Percentiles rank a stretch among this genome's conserved stretches.
Evolutionary conservation across 2,113 vertebrate species (phyloP).

Genomic region (Coracopsis vasa): DNA sequence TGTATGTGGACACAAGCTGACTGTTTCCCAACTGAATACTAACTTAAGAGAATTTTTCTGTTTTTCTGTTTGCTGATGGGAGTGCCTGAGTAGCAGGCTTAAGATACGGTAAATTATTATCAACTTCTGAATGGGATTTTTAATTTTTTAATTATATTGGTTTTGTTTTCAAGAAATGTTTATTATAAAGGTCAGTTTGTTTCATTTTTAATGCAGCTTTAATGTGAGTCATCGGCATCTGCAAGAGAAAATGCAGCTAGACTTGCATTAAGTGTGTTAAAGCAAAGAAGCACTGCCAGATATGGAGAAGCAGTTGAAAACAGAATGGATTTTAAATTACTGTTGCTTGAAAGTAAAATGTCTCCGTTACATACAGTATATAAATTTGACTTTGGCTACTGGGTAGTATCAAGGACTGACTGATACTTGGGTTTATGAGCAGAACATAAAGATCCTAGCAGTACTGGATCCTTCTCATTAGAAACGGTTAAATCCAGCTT

Average conservation of each 20-base stretch:
- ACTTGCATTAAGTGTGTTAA: constrained; percentile 40
- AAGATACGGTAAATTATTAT: constrained; percentile 75
- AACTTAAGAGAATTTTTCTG: constrained; percentile 59
- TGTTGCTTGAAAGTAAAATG: constrained; percentile 23
- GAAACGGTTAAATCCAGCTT: not conserved
- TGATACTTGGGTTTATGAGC: not conserved
- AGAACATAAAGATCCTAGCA: not conserved
- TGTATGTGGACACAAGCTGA: constrained; percentile 56
- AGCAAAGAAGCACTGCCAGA: constrained; percentile 5
- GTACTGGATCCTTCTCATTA: not conserved
- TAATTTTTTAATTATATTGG: constrained; percentile 20
- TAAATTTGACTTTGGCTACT: constrained; percentile 40
- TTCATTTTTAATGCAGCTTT: constrained; percentile 37
- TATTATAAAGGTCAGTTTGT: constrained; percentile 71
- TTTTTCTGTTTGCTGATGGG: constrained; percentile 65
- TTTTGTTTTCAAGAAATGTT: constrained; percentile 64
- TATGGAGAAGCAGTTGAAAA: not conserved
- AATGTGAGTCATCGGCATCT: not conserved
- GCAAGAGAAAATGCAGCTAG: constrained; percentile 16
- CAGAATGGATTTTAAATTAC: constrained; percentile 31
- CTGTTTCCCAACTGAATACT: constrained; percentile 65
- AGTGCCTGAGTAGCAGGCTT: constrained; percentile 69
- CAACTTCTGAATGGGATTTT: constrained; percentile 60
- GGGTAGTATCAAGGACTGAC: not conserved
- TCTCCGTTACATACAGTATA: constrained; percentile 7